Evolutionary conservation across 1,140 invertebrate genomes (phyloP).

Genomic region (Phthorimaea operculella): DNA sequence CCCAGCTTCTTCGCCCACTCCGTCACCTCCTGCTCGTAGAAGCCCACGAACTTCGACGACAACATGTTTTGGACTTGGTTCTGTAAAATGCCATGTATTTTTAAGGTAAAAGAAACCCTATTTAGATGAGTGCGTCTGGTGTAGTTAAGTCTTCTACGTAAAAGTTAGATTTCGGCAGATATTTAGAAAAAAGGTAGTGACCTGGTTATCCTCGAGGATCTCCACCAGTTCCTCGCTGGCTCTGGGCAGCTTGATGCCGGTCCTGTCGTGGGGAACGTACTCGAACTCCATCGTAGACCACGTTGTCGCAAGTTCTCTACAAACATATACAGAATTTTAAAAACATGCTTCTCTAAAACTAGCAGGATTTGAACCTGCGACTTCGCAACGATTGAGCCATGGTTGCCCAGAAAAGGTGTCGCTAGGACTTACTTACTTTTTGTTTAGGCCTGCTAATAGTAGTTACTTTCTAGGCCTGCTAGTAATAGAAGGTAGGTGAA

Average conservation of each 20-base stretch:
- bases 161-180: too few relatives aligned
- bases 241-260: conserved; percentile 79
- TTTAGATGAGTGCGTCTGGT: too few relatives aligned
- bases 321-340: conserved; percentile 6
- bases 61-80: conserved; percentile 90
- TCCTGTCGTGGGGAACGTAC: conserved; percentile 83
- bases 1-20: conserved; percentile 92
- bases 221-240: conserved; percentile 91
- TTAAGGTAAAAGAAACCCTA: neutral
- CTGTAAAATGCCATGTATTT: conserved; percentile 34
- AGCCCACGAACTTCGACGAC: conserved; percentile 91
- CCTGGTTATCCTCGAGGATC: conserved; percentile 95
- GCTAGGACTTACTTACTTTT: too few relatives aligned
- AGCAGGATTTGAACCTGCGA: too few relatives aligned
- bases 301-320: conserved; percentile 81
- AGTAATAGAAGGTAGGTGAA: too few relatives aligned
- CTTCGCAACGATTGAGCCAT: too few relatives aligned
- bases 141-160: too few relatives aligned
- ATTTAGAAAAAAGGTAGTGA: too few relatives aligned
- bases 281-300: conserved; percentile 89
- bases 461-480: too few relatives aligned
- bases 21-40: conserved; percentile 86
- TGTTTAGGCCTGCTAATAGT: too few relatives aligned
- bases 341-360: too few relatives aligned
- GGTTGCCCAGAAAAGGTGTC: too few relatives aligned